Conservation (phyloP, 1,140 invertebrate genomes). For the Muscidifurax raptorellus region DNA sequence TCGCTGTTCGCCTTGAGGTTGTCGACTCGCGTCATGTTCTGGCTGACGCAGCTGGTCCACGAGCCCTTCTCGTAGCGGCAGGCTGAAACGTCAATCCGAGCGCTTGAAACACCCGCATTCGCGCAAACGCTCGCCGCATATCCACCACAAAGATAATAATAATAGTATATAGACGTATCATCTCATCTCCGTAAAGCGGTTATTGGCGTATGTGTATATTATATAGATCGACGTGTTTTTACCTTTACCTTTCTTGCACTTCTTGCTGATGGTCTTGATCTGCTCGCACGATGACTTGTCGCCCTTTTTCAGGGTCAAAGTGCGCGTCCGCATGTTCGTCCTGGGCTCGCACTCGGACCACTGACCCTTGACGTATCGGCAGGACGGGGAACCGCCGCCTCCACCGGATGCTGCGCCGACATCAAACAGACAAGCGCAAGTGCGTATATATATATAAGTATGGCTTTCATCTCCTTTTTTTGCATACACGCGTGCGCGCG, state of each 20-base stretch:
- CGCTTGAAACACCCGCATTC: neutral
- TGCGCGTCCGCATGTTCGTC: slow-evolving; percentile 86
- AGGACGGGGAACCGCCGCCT: slow-evolving; percentile 72
- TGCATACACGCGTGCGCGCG: no score
- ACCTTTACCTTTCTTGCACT: slow-evolving; percentile 89
- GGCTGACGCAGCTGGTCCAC: slow-evolving; percentile 83
- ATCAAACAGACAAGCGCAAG: slow-evolving; percentile 15
- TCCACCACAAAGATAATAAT: no score
- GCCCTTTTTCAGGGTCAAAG: slow-evolving; percentile 88
- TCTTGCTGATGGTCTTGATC: slow-evolving; percentile 91
- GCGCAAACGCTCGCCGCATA: no score
- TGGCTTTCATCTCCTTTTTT: no score
- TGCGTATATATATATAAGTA: neutral
- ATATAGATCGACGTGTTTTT: slow-evolving; percentile 28
- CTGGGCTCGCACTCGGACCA: slow-evolving; percentile 91
- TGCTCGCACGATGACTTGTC: slow-evolving; percentile 84
- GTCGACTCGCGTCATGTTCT: slow-evolving; percentile 83
- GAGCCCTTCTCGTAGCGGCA: slow-evolving; percentile 87
- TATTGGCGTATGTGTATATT: no score
- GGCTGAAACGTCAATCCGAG: slow-evolving; percentile 70
- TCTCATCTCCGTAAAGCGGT: no score
- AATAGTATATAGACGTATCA: no score
- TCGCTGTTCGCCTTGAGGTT: slow-evolving; percentile 85
- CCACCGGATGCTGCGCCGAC: slow-evolving; percentile 37
- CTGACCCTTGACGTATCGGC: slow-evolving; percentile 87